phyloP scores from a whole-genome alignment of 2,797 vertebrate genomes.

The Intellagama lesueurii region DNA sequence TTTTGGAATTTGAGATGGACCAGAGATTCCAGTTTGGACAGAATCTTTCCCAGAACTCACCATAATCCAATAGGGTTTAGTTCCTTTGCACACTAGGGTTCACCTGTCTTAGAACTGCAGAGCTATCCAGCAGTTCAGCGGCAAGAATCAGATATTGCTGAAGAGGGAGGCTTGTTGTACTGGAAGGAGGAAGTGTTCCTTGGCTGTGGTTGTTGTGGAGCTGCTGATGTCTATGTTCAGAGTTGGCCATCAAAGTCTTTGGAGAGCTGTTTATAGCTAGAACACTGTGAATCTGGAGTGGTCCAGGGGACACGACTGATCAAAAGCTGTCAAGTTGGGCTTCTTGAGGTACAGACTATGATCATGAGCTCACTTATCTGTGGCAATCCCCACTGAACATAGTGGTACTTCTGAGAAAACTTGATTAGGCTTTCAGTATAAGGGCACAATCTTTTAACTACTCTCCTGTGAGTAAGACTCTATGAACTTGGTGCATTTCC shows the following conservation, averaged over 20 bases:
- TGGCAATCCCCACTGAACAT: neutral
- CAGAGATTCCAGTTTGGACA: neutral
- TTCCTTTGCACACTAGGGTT: neutral
- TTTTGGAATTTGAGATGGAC: neutral
- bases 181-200: neutral
- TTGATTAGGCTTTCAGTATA: neutral
- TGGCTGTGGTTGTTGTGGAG: fast-evolving
- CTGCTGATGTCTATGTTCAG: constrained; percentile 36
- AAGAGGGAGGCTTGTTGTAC: neutral
- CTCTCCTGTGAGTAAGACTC: neutral
- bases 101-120: no score
- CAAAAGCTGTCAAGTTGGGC: neutral
- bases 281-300: neutral
- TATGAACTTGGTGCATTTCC: neutral
- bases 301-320: neutral
- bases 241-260: neutral
- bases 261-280: neutral
- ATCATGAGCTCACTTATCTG: neutral
- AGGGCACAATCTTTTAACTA: neutral
- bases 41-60: neutral
- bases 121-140: no score
- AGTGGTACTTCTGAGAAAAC: neutral
- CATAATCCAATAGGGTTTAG: neutral
- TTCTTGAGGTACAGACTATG: no score
- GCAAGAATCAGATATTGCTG: neutral